Base-by-base conservation (phyloP, 2,113 vertebrate species). In the Rhabdornis inornatus region DNA sequence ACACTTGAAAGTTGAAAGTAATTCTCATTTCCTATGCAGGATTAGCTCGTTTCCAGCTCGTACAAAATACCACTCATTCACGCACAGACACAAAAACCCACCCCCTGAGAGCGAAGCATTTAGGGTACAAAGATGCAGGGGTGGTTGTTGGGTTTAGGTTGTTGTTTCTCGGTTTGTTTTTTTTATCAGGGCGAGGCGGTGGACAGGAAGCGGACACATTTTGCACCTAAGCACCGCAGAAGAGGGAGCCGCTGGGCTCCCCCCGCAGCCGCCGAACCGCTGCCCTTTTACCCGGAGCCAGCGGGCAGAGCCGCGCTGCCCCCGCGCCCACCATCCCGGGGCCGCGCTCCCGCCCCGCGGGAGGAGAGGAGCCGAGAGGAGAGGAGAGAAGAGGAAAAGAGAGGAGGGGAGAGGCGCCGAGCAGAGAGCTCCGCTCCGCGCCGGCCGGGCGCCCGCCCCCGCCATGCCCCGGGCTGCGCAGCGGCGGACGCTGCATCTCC, bases 1-100 rank as follows among this genome's bases (percentile, higher is more conserved):
- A 98, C 97, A 98, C 98, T 98, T 99, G 97, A 99, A 99, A 99
- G 98, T 97, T 97, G 94, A 98, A 98, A 98, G 98, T 98, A 98
- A 99, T 98, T 97, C 98, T 98, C 97, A 98, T 98, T 99, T 99
- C 99, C 99, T 99, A 98, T 95, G 97, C 97, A 92, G 98, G 98
- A 98, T 98, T 98, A 98, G 96, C 95, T 97, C 93, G 97, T 97
- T 98, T 98, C 97, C 97, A 98, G 95, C 97, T 97, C 83, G 74
- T 87, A 98, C 97, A 97, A 94, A 98, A 98, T 83, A 96, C 95
- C 89, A 76, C 91, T 96, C 98, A 98, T 98, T 99, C 98, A 98
- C 95, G 81, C 86, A 90, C 76, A 86, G 94, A 59, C 77, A 94
- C 60, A 89, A 84, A 83, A 89, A 56, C 72, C 87, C 60, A 15